Base-by-base conservation (phyloP, 2,797 vertebrate species). In the Lepilemur ruficaudatus region DNA sequence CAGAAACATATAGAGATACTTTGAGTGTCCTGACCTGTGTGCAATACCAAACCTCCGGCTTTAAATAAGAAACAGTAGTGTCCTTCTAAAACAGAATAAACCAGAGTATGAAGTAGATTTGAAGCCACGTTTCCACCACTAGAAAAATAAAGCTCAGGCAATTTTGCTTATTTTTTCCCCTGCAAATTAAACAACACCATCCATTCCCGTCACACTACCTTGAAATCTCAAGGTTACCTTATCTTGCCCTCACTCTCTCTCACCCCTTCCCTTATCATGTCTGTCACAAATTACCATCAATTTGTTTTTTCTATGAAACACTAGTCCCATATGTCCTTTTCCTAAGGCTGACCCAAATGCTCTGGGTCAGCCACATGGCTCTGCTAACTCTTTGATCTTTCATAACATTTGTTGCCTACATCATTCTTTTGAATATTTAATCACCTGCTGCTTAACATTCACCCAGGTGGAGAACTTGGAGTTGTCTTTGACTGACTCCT, bases 201-300 rank as follows among this genome's bases (percentile, higher is more conserved):
- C 28, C n/a, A 50, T 46, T 82, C 75, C 67, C 61, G 79, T 75
- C 70, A 89, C 32, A 28, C 10, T 41, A 65, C 32, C 78, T 91
- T 82, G 88, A 87, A 65, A 79, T 43, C 63, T 85, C 85, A 95
- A 96, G 41, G 80, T 94, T 87, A 65, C 23, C 43, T 95, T 41
- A 59, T 9, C 20, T 83, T 2, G 35, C 12, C 55, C 12, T 96
- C 41, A 32, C 41, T 80, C 17, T 76, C 28, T 13, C 13, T 38
- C 38, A 15, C 2, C 4, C 48, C 43, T 79, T 30, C 23, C 5
- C 25, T 14, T 55, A 82, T 57, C 52, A 81, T 35, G 52, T 72
- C 59, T 84, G 59, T 75, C 72, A 81, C 4, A 63, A 89, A 92
- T 73, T 22, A 43, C 63, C 41, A 28, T 63, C 57, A 67, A 1